Base-by-base conservation (phyloP, 2,797 vertebrate species). In the Myotis findleyi region DNA sequence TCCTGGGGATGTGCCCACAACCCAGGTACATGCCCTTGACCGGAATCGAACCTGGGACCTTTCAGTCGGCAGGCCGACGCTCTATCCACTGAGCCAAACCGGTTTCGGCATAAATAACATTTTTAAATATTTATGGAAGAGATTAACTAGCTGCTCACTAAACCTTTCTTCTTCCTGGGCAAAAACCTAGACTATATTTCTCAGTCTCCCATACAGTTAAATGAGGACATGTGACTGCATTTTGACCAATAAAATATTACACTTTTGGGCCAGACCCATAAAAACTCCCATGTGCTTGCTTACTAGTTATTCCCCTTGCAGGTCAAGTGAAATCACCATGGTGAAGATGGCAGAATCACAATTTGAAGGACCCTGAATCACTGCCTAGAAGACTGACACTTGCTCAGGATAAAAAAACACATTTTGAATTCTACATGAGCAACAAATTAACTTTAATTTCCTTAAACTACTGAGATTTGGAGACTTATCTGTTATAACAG, bases 401-500 rank as follows among this genome's bases (percentile, higher is more conserved):
- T 7, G 16, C 18, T 81, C 27, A 81, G 11, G 72, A 68, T 25
- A 87, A 18, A 68, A 93, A 92, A 51, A 59, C 13, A 86, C 12
- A 59, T 47, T 91, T 79, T 73, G 53, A 88, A 88, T 91, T 93
- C 36, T 77, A 38, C 11, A 25, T 75, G 51, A 75, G 47, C 71
- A 93, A 80, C 41, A 91, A 27, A 90, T 80, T 21, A 82, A 80
- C 30, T 91, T 87, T 11, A 59, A 3, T 53, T 81, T 62, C 33
- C 77, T 89, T 93, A 91, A 91, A n/a, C 44, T 53, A 79, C 5
- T 66, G 36, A 85, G 38, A 51, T 93, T n/a, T 76, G 12, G 30
- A 27, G 5, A 57, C 21, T 80, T 75, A 79, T 21, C 21, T 93
- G 5, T 91, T 87, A 88, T 2, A 44, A 91, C 38, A 91, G 9